Evolutionary conservation across 1,140 invertebrate species (phyloP).

Genomic region (Grapholita molesta): DNA sequence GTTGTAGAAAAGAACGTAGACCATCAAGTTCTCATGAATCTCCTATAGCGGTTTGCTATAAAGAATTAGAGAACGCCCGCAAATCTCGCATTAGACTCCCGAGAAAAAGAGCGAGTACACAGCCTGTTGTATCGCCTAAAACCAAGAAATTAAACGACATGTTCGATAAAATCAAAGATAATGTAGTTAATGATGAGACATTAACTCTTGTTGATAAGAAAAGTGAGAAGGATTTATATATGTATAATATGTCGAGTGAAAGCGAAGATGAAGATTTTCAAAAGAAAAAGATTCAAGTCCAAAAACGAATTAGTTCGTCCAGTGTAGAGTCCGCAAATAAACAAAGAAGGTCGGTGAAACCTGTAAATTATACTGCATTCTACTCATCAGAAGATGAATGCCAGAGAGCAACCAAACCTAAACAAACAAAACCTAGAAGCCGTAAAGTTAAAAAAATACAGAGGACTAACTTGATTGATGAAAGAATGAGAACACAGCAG

Average conservation of each 20-base stretch:
- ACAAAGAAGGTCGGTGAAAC: constrained; percentile 19
- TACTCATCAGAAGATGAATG: neutral
- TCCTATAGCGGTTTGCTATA: constrained; percentile 39
- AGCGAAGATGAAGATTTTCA: constrained; percentile 58
- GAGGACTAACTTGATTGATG: constrained; percentile 36
- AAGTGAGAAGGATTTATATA: constrained; percentile 24
- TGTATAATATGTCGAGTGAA: constrained; percentile 55
- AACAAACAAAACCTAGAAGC: constrained; percentile 12
- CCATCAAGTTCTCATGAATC: constrained; percentile 16
- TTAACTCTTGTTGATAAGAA: constrained; percentile 38
- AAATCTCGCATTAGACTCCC: constrained; percentile 31
- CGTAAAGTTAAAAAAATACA: constrained; percentile 19
- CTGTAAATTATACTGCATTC: constrained; percentile 27
- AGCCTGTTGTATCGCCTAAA: constrained; percentile 33
- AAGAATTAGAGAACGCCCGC: constrained; percentile 49
- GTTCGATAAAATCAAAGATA: constrained; percentile 53
- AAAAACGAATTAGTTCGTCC: constrained; percentile 31
- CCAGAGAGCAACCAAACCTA: neutral
- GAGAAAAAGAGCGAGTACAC: constrained; percentile 25
- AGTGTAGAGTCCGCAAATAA: constrained; percentile 21
- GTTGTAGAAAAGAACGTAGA: neutral
- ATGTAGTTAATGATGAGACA: constrained; percentile 31
- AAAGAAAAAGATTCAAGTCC: constrained; percentile 29
- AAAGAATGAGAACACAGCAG: constrained; percentile 44
- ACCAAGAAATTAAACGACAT: constrained; percentile 43